Conservation (phyloP, 2,797 vertebrate species). For the Agapornis canus region DNA sequence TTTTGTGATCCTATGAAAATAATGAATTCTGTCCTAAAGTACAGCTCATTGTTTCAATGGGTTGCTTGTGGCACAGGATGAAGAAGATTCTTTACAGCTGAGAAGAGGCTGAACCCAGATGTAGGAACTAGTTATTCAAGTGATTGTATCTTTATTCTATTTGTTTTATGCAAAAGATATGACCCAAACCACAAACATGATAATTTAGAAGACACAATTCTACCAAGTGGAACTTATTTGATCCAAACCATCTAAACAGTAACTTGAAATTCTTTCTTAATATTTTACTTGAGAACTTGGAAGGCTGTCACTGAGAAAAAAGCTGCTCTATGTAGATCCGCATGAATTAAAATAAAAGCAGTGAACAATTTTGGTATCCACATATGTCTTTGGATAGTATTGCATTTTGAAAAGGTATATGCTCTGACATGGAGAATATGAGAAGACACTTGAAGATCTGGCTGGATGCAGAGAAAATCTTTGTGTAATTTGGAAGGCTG, state of each 20-base stretch:
- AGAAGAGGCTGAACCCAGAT: not conserved
- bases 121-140: not conserved
- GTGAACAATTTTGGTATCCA: not conserved
- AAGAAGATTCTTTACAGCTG: constrained; percentile 18
- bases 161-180: not conserved
- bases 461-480: not conserved
- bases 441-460: constrained; percentile 29
- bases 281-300: not conserved
- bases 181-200: not conserved
- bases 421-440: not conserved
- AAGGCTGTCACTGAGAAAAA: not conserved
- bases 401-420: not conserved
- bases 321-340: not conserved
- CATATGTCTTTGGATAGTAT: not conserved
- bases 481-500: not conserved
- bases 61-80: not conserved
- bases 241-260: not conserved
- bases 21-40: not conserved
- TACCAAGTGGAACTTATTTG: not conserved
- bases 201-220: not conserved
- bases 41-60: not conserved
- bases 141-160: not conserved
- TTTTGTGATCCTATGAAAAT: not conserved
- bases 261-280: not conserved
- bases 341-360: not conserved